These are phyloP conservation scores for Phyllotreta cruciferae DNA, from an alignment of 2,888 invertebrate genomes.

Conservation along the genomic window DNA sequence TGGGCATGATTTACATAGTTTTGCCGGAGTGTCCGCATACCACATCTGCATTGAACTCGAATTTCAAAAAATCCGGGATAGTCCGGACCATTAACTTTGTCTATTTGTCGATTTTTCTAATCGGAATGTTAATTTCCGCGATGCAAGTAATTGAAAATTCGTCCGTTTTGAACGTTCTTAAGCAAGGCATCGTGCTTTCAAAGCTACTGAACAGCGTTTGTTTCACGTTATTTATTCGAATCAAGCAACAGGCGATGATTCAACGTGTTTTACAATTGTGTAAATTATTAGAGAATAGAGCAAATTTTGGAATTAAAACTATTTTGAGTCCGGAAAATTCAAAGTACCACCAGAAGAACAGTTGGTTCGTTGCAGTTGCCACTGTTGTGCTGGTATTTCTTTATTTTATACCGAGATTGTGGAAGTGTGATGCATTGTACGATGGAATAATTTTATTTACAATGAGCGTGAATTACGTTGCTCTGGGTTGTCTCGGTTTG, in stretches of 20 bases:
- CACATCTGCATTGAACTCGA: background rate
- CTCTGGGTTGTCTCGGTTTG: background rate
- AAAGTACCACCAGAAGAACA: background rate
- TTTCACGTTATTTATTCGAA: background rate
- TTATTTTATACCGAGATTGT: background rate
- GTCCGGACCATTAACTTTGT: background rate
- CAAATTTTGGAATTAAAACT: constrained; percentile 2
- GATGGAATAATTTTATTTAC: background rate
- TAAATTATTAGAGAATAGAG: constrained; percentile 12
- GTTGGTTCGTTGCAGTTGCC: background rate
- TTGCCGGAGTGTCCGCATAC: constrained; percentile 18
- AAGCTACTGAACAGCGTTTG: background rate
- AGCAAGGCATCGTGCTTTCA: background rate
- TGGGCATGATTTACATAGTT: constrained; percentile 17
- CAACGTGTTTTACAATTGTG: constrained; percentile 1
- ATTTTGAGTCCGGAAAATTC: constrained; percentile 9
- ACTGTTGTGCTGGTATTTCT: background rate
- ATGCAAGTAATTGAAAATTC: background rate
- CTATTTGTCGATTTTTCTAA: constrained; percentile 2
- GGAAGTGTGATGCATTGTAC: background rate
- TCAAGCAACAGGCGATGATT: background rate
- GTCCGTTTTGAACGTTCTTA: background rate
- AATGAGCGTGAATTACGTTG: constrained; percentile 5
- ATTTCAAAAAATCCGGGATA: background rate
- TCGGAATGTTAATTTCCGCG: background rate